These are phyloP conservation scores for Asarcornis scutulata DNA, from an alignment of 2,113 vertebrate species.

Conservation along the genomic window DNA sequence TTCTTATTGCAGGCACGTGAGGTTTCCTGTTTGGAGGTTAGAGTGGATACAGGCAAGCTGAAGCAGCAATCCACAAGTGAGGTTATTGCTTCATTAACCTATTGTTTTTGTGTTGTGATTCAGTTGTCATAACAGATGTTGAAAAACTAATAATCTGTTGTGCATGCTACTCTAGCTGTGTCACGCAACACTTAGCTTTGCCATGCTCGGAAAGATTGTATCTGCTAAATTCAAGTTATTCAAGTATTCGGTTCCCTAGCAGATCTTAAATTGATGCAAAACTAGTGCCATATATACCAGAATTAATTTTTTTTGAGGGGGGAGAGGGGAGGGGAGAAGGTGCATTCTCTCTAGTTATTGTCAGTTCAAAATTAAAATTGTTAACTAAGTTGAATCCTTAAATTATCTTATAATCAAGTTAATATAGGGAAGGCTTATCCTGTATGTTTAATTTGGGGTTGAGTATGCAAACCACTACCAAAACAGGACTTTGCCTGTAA, in stretches of 20 bases:
- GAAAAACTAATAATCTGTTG: constrained; percentile 17
- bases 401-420: background rate
- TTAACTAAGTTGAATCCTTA: background rate
- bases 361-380: background rate
- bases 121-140: background rate
- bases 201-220: background rate
- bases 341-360: background rate
- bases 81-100: constrained; percentile 57
- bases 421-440: background rate
- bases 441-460: background rate
- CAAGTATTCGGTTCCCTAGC: background rate
- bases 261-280: background rate
- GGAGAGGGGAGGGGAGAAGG: no score
- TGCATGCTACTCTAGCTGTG: background rate
- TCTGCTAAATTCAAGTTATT: background rate
- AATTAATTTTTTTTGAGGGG: background rate
- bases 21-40: constrained; percentile 77
- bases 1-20: constrained; percentile 74
- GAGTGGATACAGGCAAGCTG: constrained; percentile 52
- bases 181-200: background rate
- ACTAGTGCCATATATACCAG: background rate
- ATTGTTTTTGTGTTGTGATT: constrained; percentile 16
- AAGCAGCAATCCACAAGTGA: constrained; percentile 71
- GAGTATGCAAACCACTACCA: background rate
- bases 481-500: background rate